Conservation (phyloP, 2,113 vertebrate genomes). For the Dasypus novemcinctus region DNA sequence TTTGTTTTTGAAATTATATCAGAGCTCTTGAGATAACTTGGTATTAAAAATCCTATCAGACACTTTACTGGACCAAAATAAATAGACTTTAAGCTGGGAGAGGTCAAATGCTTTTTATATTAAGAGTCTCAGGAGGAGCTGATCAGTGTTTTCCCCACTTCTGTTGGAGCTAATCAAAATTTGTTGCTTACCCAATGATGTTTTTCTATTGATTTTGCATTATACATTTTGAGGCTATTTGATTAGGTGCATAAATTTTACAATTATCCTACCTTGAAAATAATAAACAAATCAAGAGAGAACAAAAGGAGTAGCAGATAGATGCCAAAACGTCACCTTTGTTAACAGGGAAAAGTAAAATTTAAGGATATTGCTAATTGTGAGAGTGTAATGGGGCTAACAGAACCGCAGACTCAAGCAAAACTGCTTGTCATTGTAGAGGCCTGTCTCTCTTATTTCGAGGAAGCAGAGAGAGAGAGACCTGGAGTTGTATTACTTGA, state of each 20-base stretch:
- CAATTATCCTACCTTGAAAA: not conserved
- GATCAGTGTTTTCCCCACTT: not conserved
- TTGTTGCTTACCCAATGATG: not conserved
- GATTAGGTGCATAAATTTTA: not conserved
- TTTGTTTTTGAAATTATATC: not conserved
- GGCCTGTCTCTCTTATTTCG: not conserved
- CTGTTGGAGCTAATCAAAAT: not conserved
- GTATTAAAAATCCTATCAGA: not conserved
- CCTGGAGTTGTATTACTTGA: not conserved
- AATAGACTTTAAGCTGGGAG: not conserved
- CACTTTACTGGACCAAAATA: not conserved
- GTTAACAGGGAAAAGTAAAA: not conserved
- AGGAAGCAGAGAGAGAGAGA: not conserved
- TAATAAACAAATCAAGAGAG: slow-evolving; percentile 4
- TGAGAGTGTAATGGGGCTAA: not conserved
- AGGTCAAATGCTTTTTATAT: not conserved
- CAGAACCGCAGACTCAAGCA: not conserved
- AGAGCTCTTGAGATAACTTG: not conserved
- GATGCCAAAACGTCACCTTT: not conserved
- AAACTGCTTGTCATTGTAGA: not conserved
- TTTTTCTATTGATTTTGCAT: not conserved
- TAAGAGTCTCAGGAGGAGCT: not conserved
- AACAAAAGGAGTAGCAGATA: not conserved
- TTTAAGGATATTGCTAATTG: not conserved
- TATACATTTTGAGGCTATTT: not conserved